These are phyloP conservation scores for Falcaria lacertinaria DNA, from an alignment of 2,888 invertebrate genomes.

Conservation along the genomic window DNA sequence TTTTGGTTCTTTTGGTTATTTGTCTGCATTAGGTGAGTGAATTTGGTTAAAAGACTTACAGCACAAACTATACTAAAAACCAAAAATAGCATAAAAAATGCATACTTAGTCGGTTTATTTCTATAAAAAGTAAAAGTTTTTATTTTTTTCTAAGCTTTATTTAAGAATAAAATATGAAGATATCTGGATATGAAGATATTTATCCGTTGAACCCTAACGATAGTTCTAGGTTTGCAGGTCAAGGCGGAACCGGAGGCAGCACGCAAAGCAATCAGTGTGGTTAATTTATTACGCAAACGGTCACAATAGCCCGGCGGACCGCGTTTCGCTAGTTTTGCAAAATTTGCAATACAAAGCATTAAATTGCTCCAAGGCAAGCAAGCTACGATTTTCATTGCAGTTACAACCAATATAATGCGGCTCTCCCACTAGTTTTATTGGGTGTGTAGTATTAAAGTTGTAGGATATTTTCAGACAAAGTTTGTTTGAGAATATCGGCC, in stretches of 20 bases:
- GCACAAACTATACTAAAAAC: too few relatives aligned
- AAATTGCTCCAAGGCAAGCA: constrained; percentile 28
- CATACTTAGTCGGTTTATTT: too few relatives aligned
- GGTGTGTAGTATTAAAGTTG: neutral
- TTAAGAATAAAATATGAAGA: too few relatives aligned
- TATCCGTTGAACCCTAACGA: too few relatives aligned
- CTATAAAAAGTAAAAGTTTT: too few relatives aligned
- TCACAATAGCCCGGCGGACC: constrained; percentile 24
- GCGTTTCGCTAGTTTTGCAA: constrained; percentile 23
- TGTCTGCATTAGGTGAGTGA: too few relatives aligned
- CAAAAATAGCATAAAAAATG: too few relatives aligned
- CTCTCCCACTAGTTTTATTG: neutral
- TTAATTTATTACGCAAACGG: constrained; percentile 43
- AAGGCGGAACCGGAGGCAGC: constrained; percentile 24
- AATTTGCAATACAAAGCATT: constrained; percentile 24
- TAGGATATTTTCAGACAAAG: neutral
- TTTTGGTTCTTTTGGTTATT: too few relatives aligned
- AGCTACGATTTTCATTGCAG: neutral
- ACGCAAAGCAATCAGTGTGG: constrained; percentile 33
- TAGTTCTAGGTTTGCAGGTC: constrained; percentile 22
- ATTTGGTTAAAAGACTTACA: too few relatives aligned
- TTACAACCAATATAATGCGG: neutral
- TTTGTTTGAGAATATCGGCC: neutral
- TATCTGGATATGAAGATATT: too few relatives aligned
- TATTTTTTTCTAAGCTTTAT: too few relatives aligned